Conservation (phyloP, 1,140 invertebrate species). For the Solen grandis region DNA sequence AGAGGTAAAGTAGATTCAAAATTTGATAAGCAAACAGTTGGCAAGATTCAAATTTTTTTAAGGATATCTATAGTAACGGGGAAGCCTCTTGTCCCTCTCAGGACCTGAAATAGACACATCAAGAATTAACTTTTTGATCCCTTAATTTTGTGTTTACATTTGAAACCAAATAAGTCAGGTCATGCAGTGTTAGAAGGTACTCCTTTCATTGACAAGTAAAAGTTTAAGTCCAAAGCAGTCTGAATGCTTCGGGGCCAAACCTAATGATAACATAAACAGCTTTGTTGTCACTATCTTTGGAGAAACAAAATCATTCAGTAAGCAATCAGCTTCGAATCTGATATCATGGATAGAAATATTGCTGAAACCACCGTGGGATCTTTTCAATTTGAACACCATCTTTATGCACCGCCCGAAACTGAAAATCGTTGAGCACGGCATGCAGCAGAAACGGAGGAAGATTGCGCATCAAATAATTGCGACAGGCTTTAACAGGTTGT, state of each 20-base stretch:
- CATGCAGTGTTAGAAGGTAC: neutral
- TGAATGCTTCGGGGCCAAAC: neutral
- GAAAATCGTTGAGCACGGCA: slow-evolving; percentile 16
- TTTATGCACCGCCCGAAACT: slow-evolving; percentile 36
- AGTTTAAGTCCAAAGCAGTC: neutral
- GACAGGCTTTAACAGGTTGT: slow-evolving; percentile 48
- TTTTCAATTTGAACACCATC: neutral
- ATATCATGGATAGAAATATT: no score
- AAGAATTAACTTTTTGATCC: neutral
- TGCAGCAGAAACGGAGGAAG: slow-evolving; percentile 23
- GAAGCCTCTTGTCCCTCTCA: neutral
- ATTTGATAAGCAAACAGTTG: neutral
- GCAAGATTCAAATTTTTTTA: neutral
- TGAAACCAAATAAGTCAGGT: neutral
- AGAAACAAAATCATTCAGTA: no score
- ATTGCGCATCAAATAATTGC: slow-evolving; percentile 42
- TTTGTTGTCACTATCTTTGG: no score
- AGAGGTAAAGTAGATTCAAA: neutral
- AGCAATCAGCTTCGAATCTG: no score
- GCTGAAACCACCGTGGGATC: no score
- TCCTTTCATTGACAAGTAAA: neutral
- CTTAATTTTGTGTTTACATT: neutral
- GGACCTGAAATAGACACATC: neutral
- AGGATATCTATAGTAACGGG: neutral
- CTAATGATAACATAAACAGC: no score